Base-by-base conservation (phyloP, 1,140 invertebrate genomes). In the Leptoteleia sp. region DNA sequence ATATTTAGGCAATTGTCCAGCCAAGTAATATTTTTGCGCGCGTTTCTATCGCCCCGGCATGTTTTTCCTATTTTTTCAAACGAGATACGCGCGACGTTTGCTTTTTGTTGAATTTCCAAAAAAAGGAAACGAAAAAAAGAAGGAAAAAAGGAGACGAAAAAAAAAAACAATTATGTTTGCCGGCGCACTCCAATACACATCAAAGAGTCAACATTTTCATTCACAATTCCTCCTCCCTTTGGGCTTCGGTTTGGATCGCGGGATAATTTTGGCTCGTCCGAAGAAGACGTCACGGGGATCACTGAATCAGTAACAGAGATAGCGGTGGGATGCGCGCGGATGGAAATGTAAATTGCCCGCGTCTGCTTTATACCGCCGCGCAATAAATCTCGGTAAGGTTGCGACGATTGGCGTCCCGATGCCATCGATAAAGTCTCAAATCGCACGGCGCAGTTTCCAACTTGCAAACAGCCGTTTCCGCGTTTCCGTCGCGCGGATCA, bases 281-380 rank as follows among this genome's bases (percentile, higher is more conserved):
- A 70, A 15, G 19, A 15, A 59, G 50, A 75, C 62, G 48, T 76
- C 38, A 47, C 57, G 11, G 12, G 40, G 54, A 76, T 76, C 62
- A 62, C 4, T 11, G 47, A 35, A 76, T 67, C 31, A 29, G 43
- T 27, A 59, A 45, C 42, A 27, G 40, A 38, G 19, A 11, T 12
- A 11, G 25, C 12, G n/a, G n/a, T n/a, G n/a, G 8, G 47, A 65
- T 40, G 62, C 57, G 25, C 62, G 73, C 64, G 79, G 77, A 61
- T 61, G 76, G 79, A 76, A 83, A 85, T 87, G 85, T 84, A 87
- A 87, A 87, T 87, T 85, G 80, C 83, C 78, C 77, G 71, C 68
- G 80, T 85, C 80, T 84, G 79, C 65, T 79, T 80, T 81, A 83
- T 79, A 80, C 76, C 72, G 64, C 64, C 59, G 45, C 65, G 84